Conservation (phyloP, 2,888 invertebrate genomes). For the Hirtodrosophila cameraria region DNA sequence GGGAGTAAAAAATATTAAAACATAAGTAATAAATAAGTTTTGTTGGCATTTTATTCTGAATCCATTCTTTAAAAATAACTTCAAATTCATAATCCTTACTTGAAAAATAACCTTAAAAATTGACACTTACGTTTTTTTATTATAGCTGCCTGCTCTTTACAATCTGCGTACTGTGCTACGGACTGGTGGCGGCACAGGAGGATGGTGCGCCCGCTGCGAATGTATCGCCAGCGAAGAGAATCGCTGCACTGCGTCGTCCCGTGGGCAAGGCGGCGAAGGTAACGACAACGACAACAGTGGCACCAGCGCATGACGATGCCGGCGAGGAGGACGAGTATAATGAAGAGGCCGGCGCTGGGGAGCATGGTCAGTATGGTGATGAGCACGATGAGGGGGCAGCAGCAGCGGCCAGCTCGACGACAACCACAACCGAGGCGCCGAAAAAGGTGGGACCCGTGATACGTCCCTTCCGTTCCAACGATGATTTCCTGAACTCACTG, state of each 20-base stretch:
- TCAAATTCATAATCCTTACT: too few species aligned
- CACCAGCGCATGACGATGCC: constrained; percentile 68
- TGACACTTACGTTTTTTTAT: background rate
- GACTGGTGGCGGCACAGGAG: constrained; percentile 66
- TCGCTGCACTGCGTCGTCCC: constrained; percentile 77
- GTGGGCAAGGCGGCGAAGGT: constrained; percentile 74
- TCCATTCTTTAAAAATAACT: constrained; percentile 1
- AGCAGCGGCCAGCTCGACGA: constrained; percentile 84
- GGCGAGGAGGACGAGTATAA: constrained; percentile 85
- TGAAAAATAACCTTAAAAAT: constrained; percentile 9
- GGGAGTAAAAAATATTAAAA: too few species aligned
- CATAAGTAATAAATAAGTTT: too few species aligned
- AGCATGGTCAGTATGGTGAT: constrained; percentile 83
- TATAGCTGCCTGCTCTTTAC: constrained; percentile 78
- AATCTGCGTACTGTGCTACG: constrained; percentile 73
- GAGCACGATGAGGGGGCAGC: constrained; percentile 85
- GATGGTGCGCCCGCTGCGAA: constrained; percentile 59
- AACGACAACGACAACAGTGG: constrained; percentile 80
- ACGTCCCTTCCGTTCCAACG: constrained; percentile 91
- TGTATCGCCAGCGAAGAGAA: constrained; percentile 69
- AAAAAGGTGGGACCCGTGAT: constrained; percentile 88
- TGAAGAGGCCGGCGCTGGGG: constrained; percentile 82
- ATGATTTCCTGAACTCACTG: constrained; percentile 89
- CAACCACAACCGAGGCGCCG: constrained; percentile 88
- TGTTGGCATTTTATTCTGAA: too few species aligned